These are phyloP conservation scores for Bombus difficillimus DNA, from an alignment of 1,140 invertebrate species.

Conservation along the genomic window DNA sequence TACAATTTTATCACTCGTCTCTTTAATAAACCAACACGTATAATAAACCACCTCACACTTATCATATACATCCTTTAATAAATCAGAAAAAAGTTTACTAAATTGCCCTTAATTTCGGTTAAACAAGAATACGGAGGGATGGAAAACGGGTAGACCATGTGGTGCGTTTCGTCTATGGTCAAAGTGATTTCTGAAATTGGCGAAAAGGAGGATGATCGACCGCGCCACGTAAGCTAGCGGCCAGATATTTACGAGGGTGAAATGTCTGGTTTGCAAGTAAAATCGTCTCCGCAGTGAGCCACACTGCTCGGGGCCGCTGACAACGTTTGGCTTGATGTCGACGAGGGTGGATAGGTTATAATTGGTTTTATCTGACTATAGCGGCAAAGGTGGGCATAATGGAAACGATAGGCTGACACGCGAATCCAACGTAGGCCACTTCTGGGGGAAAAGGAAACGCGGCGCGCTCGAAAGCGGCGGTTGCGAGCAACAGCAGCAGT, in stretches of 20 bases:
- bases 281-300: constrained; percentile 53
- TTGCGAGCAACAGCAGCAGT: constrained; percentile 37
- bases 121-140: too few relatives aligned
- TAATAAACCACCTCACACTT: too few relatives aligned
- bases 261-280: constrained; percentile 71
- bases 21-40: too few relatives aligned
- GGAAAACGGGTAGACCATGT: neutral
- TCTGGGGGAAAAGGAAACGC: constrained; percentile 15
- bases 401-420: constrained; percentile 75
- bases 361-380: constrained; percentile 76
- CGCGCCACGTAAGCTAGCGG: constrained; percentile 35
- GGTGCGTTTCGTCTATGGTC: neutral
- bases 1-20: too few relatives aligned
- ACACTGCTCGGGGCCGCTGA: constrained; percentile 56
- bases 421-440: constrained; percentile 45
- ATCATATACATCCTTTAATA: neutral
- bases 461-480: neutral
- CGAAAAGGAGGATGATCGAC: constrained; percentile 37
- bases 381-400: constrained; percentile 64
- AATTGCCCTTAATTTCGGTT: neutral
- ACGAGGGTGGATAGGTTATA: constrained; percentile 71
- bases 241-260: constrained; percentile 60
- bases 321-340: constrained; percentile 68
- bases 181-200: constrained; percentile 63
- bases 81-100: neutral